Conservation (phyloP, 1,140 invertebrate species). For the Coptotermes formosanus region DNA sequence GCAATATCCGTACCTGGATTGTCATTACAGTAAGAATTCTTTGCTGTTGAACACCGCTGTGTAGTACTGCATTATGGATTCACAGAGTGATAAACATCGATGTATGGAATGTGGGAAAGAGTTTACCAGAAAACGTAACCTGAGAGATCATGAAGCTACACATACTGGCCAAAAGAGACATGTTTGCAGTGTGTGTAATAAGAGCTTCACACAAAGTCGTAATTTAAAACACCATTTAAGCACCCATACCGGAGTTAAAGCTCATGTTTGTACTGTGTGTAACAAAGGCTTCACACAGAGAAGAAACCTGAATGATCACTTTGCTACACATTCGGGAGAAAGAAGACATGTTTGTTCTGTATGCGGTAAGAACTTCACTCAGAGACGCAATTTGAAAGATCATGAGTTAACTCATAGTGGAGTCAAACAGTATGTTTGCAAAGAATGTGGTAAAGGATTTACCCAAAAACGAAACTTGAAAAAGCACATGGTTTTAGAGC, state of each 20-base stretch:
- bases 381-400: neutral
- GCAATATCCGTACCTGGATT: too few relatives aligned
- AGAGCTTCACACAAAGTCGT: neutral
- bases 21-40: too few relatives aligned
- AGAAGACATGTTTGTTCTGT: neutral
- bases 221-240: neutral
- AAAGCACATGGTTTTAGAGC: neutral
- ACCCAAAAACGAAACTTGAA: constrained; percentile 12
- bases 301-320: neutral
- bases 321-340: neutral
- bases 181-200: neutral
- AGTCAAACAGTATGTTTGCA: constrained; percentile 3
- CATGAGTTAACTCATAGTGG: constrained; percentile 14
- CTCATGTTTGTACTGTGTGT: neutral
- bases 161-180: neutral
- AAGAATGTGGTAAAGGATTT: constrained; percentile 13
- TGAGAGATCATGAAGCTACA: neutral
- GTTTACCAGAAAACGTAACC: neutral
- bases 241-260: neutral
- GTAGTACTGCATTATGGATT: neutral
- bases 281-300: neutral
- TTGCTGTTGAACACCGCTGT: too few relatives aligned
- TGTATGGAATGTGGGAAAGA: neutral
- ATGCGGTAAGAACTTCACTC: constrained; percentile 12
- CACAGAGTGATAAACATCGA: neutral